Evolutionary conservation across 2,113 vertebrate genomes (phyloP).

Genomic region (Crotalus viridis): DNA sequence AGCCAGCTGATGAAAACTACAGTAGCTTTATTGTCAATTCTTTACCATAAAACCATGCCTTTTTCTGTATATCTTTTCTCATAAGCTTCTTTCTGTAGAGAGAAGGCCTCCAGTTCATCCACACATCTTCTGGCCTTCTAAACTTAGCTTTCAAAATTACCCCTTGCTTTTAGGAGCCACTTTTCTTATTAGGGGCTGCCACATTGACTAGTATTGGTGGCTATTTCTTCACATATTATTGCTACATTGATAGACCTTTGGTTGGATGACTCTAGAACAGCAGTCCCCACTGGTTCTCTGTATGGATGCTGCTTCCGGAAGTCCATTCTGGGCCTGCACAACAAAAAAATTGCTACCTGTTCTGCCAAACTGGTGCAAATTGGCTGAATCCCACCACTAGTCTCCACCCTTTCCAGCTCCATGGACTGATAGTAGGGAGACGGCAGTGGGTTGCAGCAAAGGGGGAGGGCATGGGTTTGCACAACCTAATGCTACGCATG

Average conservation of each 20-base stretch:
- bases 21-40: background rate
- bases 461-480: background rate
- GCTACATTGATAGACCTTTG: background rate
- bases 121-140: background rate
- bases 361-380: too few species aligned
- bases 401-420: background rate
- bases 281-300: too few species aligned
- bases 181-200: background rate
- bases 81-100: background rate
- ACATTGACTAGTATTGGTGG: background rate
- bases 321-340: too few species aligned
- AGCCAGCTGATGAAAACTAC: background rate
- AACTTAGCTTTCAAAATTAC: background rate
- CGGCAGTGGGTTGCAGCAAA: background rate
- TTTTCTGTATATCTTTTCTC: background rate
- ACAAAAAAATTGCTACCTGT: too few species aligned
- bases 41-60: background rate
- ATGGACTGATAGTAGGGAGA: fast-evolving
- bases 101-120: background rate
- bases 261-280: background rate
- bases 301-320: too few species aligned
- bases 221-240: background rate
- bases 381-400: too few species aligned
- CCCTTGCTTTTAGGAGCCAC: background rate
- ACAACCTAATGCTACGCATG: background rate